A percentile compares a stretch with the other conserved stretches of the same genome.
Evolutionary conservation across 2,888 invertebrate species (phyloP).

Genomic region (Pogonocherus hispidulus): DNA sequence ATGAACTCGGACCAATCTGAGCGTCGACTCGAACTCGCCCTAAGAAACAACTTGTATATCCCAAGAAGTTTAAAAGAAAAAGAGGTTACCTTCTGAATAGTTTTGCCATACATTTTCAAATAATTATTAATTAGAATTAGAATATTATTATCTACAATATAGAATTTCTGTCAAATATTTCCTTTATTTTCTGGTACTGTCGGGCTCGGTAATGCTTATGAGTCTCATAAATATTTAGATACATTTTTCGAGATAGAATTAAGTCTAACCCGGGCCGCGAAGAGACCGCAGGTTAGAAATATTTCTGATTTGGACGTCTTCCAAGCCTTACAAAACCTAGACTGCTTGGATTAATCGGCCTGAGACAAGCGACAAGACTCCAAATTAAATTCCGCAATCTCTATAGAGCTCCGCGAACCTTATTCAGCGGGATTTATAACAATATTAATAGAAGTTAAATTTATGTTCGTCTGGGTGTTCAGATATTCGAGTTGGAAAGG

Average conservation of each 20-base stretch:
- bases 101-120: no score
- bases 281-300: no score
- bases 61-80: no score
- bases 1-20: no score
- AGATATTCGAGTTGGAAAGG: not conserved
- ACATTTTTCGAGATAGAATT: slow-evolving; percentile 16
- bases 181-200: no score
- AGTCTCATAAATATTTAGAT: not conserved
- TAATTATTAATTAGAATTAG: no score
- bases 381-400: slow-evolving; percentile 60
- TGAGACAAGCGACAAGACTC: slow-evolving; percentile 56
- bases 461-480: slow-evolving; percentile 31
- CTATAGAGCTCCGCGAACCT: slow-evolving; percentile 38
- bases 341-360: slow-evolving; percentile 56
- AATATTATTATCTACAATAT: no score
- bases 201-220: no score
- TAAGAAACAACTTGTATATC: no score
- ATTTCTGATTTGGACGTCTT: slow-evolving; percentile 49
- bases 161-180: no score
- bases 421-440: slow-evolving; percentile 50
- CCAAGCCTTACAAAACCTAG: slow-evolving; percentile 48
- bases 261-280: slow-evolving; percentile 3
- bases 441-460: slow-evolving; percentile 52
- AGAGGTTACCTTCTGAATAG: no score
- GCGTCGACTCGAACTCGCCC: no score